Conservation (phyloP, 2,113 vertebrate species). For the Pagrus major region DNA sequence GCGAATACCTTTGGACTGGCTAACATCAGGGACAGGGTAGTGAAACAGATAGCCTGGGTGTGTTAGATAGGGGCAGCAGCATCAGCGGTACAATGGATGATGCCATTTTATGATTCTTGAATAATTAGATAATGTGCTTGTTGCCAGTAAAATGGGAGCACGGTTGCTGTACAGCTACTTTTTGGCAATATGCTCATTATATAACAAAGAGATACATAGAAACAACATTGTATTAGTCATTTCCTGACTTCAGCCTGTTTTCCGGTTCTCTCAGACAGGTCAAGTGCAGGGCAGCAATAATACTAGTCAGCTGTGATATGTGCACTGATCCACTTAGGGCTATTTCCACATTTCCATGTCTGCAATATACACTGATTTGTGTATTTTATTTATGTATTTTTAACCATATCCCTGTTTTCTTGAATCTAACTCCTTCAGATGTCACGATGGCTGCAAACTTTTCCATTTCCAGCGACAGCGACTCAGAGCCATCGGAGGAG, state of each 20-base stretch:
- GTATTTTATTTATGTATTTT: too few relatives aligned
- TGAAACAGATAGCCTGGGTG: constrained; percentile 47
- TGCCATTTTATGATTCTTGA: constrained; percentile 50
- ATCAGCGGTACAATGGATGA: constrained; percentile 11
- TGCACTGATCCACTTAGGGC: too few relatives aligned
- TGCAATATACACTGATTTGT: too few relatives aligned
- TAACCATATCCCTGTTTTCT: not conserved
- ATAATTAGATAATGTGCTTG: constrained; percentile 1
- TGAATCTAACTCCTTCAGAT: constrained; percentile 55
- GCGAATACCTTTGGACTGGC: constrained; percentile 68
- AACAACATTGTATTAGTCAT: not conserved
- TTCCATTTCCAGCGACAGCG: constrained; percentile 78
- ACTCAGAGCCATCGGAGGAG: constrained; percentile 82
- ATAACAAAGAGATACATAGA: not conserved
- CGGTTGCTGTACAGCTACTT: not conserved
- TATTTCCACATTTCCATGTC: not conserved
- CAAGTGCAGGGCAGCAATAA: constrained; percentile 1
- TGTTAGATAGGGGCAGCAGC: constrained; percentile 32
- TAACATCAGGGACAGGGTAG: not conserved
- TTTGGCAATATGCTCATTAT: not conserved
- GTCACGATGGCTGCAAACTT: constrained; percentile 81
- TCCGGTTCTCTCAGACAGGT: not conserved
- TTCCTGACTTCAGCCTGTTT: not conserved
- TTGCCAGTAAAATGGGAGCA: not conserved
- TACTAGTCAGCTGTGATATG: not conserved